Percentiles rank a stretch among this genome's conserved stretches.
Evolutionary conservation across 2,888 invertebrate species (phyloP).

Genomic region (Brachypterus glaber): DNA sequence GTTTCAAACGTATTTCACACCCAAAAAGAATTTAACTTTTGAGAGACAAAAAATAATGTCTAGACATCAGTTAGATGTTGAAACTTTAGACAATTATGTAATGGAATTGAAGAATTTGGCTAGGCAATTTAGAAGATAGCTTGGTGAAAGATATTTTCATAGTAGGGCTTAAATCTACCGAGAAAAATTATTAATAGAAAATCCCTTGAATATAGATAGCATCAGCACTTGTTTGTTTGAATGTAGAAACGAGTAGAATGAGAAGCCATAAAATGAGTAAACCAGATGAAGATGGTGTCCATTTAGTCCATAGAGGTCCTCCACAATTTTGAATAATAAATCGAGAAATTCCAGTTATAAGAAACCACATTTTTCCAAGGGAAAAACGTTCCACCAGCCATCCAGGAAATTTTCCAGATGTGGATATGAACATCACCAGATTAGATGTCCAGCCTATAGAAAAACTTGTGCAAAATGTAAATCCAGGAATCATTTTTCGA

Average conservation of each 20-base stretch:
- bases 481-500: too few species aligned
- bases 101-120: conserved; percentile 8
- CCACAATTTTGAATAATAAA: too few species aligned
- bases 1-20: conserved; percentile 1
- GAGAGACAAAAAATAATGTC: conserved; percentile 10
- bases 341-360: too few species aligned
- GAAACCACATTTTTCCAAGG: neutral
- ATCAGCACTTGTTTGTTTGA: too few species aligned
- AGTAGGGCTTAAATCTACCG: conserved; percentile 3
- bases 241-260: too few species aligned
- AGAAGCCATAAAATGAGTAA: too few species aligned
- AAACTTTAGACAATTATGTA: conserved; percentile 8
- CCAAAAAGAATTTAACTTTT: conserved; percentile 9
- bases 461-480: too few species aligned
- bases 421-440: neutral
- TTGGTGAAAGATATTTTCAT: conserved; percentile 5
- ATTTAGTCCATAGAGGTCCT: too few species aligned
- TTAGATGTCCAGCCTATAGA: conserved; percentile 1
- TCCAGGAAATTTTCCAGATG: neutral
- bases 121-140: conserved; percentile 2
- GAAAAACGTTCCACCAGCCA: neutral
- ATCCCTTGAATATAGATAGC: neutral
- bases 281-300: too few species aligned
- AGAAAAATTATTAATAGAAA: conserved; percentile 11
- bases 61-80: conserved; percentile 3